These are phyloP conservation scores for Burhinus oedicnemus DNA, from an alignment of 2,113 vertebrate genomes.

Conservation along the genomic window DNA sequence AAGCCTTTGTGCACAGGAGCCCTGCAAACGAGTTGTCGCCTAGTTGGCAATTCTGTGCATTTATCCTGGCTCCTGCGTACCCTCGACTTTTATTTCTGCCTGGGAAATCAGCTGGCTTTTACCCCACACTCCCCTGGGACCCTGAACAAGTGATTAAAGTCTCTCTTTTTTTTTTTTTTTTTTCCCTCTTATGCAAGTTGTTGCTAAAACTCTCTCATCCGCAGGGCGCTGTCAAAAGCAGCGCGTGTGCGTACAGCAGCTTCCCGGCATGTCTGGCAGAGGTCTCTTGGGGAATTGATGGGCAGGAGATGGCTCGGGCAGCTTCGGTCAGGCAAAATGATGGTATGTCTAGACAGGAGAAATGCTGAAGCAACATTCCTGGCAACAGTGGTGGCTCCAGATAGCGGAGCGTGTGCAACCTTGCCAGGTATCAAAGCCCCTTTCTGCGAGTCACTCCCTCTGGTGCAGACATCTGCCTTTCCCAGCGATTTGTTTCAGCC, in stretches of 20 bases:
- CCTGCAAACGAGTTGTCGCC: background rate
- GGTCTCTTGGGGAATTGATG: background rate
- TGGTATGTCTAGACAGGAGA: slow-evolving; percentile 41
- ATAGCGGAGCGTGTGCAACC: background rate
- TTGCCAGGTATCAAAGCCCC: background rate
- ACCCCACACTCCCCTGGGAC: background rate
- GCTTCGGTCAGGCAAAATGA: background rate
- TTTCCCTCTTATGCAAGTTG: background rate
- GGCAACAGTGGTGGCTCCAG: background rate
- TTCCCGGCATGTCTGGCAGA: background rate
- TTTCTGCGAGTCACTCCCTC: fast-evolving
- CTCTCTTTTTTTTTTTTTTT: background rate
- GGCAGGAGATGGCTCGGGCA: background rate
- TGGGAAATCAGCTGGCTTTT: background rate
- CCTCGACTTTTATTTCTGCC: background rate
- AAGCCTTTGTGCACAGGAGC: background rate
- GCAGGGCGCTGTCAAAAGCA: background rate
- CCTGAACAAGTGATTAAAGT: background rate
- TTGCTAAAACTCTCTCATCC: background rate
- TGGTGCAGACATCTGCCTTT: background rate
- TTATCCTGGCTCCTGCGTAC: background rate
- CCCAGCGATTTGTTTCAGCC: fast-evolving
- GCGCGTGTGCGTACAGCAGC: fast-evolving
- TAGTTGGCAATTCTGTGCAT: background rate
- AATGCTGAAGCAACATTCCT: slow-evolving; percentile 36